Evolutionary conservation across 1,140 invertebrate genomes (phyloP).

Genomic region (Helicoverpa zea): DNA sequence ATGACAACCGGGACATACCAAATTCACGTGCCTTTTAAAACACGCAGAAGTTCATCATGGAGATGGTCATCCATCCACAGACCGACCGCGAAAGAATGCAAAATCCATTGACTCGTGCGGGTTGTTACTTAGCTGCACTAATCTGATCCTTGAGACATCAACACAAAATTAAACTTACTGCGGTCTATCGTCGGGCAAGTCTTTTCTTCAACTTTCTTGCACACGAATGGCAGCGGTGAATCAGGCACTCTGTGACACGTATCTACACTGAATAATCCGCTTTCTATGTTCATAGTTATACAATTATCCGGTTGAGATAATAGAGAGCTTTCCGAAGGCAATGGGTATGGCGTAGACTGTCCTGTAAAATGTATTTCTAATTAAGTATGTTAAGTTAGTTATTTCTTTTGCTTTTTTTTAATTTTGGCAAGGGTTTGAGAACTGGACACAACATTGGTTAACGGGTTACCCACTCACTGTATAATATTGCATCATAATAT

Average conservation of each 20-base stretch:
- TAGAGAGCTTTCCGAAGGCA: background rate
- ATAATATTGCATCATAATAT: background rate
- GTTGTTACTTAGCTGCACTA: too few relatives aligned
- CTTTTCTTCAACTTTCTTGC: slow-evolving; percentile 58
- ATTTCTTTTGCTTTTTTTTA: too few relatives aligned
- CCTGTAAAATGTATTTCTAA: slow-evolving; percentile 48
- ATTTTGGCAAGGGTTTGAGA: too few relatives aligned
- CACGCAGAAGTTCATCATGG: too few relatives aligned
- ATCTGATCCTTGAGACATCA: too few relatives aligned
- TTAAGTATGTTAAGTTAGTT: too few relatives aligned
- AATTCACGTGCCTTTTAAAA: too few relatives aligned
- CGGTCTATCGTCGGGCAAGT: slow-evolving; percentile 58
- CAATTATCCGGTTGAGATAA: slow-evolving; percentile 5
- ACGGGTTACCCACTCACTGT: background rate
- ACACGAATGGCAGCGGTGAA: slow-evolving; percentile 49
- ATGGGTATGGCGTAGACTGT: slow-evolving; percentile 47
- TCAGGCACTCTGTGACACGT: slow-evolving; percentile 25
- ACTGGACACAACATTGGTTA: background rate
- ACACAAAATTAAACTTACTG: slow-evolving; percentile 42
- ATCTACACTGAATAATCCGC: slow-evolving; percentile 22
- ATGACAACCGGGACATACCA: too few relatives aligned
- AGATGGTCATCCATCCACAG: too few relatives aligned
- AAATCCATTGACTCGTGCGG: too few relatives aligned
- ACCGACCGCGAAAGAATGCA: too few relatives aligned
- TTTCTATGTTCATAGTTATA: slow-evolving; percentile 51